Evolutionary conservation across 2,797 vertebrate species (phyloP).

Genomic region (Geotrypetes seraphini): DNA sequence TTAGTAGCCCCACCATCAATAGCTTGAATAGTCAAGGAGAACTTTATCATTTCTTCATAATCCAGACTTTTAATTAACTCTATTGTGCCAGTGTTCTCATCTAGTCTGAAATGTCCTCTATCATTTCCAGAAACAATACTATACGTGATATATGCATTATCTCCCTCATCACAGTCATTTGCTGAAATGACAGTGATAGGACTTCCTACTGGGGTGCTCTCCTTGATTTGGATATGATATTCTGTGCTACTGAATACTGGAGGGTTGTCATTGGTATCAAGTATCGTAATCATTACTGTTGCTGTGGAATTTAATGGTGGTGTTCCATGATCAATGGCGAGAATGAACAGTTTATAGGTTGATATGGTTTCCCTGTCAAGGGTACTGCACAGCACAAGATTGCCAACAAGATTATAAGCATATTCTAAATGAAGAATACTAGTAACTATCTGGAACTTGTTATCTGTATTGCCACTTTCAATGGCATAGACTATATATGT

Average conservation of each 20-base stretch:
- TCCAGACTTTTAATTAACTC: slow-evolving; percentile 60
- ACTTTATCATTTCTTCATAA: slow-evolving; percentile 70
- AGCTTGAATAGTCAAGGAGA: slow-evolving; percentile 70
- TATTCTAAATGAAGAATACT: slow-evolving; percentile 38
- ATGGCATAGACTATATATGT: slow-evolving; percentile 62
- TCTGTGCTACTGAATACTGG: slow-evolving; percentile 62
- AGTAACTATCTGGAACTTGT: slow-evolving; percentile 65
- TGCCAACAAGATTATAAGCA: slow-evolving; percentile 46
- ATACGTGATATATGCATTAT: slow-evolving; percentile 65
- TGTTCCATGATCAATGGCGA: slow-evolving; percentile 62
- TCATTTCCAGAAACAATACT: slow-evolving; percentile 72
- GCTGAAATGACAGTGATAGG: slow-evolving; percentile 62
- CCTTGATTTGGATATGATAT: slow-evolving; percentile 64
- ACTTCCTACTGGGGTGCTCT: slow-evolving; percentile 59
- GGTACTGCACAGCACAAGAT: slow-evolving; percentile 59
- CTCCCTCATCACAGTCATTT: slow-evolving; percentile 60
- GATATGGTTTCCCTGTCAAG: slow-evolving; percentile 69
- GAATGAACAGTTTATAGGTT: slow-evolving; percentile 60
- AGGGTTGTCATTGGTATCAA: slow-evolving; percentile 79
- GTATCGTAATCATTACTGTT: slow-evolving; percentile 58
- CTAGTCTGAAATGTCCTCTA: slow-evolving; percentile 58
- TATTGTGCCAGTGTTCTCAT: slow-evolving; percentile 64
- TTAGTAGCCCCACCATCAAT: slow-evolving; percentile 49
- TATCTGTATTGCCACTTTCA: slow-evolving; percentile 60
- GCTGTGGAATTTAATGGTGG: slow-evolving; percentile 67